Evolutionary conservation across 2,888 invertebrate species (phyloP).

Genomic region (Diarsia dahlii): DNA sequence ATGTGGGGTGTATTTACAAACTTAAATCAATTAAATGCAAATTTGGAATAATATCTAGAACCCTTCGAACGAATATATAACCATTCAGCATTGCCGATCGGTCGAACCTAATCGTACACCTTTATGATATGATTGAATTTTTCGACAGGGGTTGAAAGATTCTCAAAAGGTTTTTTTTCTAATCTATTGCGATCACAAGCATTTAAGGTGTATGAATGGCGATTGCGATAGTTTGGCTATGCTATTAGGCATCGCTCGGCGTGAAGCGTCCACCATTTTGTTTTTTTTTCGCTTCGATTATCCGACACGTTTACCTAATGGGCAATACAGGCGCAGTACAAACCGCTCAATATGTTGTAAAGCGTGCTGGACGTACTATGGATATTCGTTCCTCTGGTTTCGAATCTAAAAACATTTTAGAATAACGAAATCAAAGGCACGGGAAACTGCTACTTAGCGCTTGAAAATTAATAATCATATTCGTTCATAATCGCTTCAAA

Average conservation of each 20-base stretch:
- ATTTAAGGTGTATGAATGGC: constrained; percentile 21
- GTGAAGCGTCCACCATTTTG: constrained; percentile 63
- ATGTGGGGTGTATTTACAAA: constrained; percentile 15
- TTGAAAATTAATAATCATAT: not conserved
- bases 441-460: not conserved
- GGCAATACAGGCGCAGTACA: not conserved
- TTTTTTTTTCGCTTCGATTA: constrained; percentile 45
- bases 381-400: not conserved
- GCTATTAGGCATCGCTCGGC: constrained; percentile 42
- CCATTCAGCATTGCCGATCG: not conserved
- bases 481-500: constrained; percentile 2
- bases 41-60: constrained; percentile 25
- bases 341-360: constrained; percentile 1
- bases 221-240: constrained; percentile 31
- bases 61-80: constrained; percentile 23
- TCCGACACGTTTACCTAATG: constrained; percentile 25
- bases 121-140: not conserved
- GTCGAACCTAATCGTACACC: too few relatives aligned
- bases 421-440: not conserved
- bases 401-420: not conserved
- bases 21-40: constrained; percentile 38
- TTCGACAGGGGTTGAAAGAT: not conserved
- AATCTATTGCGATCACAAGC: constrained; percentile 1
- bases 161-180: constrained; percentile 18
- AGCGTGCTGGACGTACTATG: not conserved